A percentile compares a stretch with the other conserved stretches of the same genome.
Conservation (phyloP, 2,888 invertebrate genomes). For the Chaetogeoica ovagalla region DNA sequence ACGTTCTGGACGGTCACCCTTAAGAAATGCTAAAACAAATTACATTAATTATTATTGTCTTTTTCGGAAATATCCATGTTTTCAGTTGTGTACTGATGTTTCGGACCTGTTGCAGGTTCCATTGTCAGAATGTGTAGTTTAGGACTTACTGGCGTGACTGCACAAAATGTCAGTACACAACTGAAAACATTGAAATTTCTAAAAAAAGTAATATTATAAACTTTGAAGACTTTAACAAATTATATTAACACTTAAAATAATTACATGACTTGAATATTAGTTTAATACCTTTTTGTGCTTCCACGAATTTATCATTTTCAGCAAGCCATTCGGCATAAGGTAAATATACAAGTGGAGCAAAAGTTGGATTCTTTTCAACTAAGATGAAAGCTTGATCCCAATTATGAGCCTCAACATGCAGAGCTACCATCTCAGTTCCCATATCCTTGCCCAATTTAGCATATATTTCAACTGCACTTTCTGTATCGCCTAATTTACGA, state of each 20-base stretch:
- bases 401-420: conserved; percentile 82
- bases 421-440: conserved; percentile 63
- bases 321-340: conserved; percentile 96
- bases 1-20: conserved; percentile 89
- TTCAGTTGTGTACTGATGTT: no score
- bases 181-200: no score
- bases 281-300: conserved; percentile 85
- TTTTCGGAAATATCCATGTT: no score
- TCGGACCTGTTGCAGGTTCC: no score
- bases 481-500: conserved; percentile 69
- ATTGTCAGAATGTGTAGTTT: no score
- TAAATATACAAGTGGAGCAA: conserved; percentile 84
- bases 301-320: conserved; percentile 92
- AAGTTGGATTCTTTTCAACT: conserved; percentile 82
- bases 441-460: conserved; percentile 77
- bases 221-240: no score
- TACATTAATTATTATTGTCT: not conserved
- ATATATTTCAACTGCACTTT: conserved; percentile 88
- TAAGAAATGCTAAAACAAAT: conserved; percentile 79
- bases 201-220: no score
- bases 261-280: no score
- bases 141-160: no score
- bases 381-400: conserved; percentile 95
- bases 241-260: no score
- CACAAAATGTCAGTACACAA: no score